phyloP scores from a whole-genome alignment of 2,113 vertebrate genomes.

The Thalassoma bifasciatum region DNA sequence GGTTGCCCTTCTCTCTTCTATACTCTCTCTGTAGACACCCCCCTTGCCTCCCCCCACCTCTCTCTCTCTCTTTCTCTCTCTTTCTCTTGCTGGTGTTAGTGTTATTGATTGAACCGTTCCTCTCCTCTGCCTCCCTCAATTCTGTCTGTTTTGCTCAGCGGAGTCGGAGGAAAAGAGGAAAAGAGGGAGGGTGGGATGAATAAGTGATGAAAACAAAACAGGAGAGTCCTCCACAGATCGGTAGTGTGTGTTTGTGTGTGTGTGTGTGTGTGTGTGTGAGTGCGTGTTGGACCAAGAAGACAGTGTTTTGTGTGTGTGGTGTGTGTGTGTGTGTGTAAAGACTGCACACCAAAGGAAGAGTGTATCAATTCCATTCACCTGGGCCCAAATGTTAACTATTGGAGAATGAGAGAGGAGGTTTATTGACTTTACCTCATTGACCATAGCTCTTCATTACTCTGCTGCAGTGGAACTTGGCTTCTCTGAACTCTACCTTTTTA shows the following conservation, averaged over 20 bases:
- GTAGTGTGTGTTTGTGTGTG: constrained; percentile 66
- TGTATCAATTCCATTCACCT: constrained; percentile 71
- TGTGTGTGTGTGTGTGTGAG: constrained; percentile 35
- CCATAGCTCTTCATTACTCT: constrained; percentile 79
- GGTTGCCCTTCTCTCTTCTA: constrained; percentile 14
- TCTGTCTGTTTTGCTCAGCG: constrained; percentile 80
- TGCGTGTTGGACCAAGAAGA: constrained; percentile 16
- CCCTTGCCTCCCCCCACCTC: constrained; percentile 32
- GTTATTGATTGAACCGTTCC: constrained; percentile 86
- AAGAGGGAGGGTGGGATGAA: constrained; percentile 79
- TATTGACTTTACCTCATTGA: constrained; percentile 80
- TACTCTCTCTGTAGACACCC: too few species aligned
- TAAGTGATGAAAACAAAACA: constrained; percentile 88
- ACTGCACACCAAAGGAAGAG: constrained; percentile 60
- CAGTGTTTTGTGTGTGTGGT: constrained; percentile 27
- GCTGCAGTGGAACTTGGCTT: constrained; percentile 67
- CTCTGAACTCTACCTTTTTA: constrained; percentile 59
- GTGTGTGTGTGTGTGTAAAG: constrained; percentile 23
- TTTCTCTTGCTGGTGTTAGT: constrained; percentile 74
- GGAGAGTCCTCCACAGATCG: constrained; percentile 78
- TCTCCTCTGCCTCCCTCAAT: constrained; percentile 83
- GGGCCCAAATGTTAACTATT: constrained; percentile 75
- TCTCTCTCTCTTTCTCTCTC: constrained; percentile 34
- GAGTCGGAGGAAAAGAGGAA: constrained; percentile 69
- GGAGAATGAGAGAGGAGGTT: constrained; percentile 75